These are phyloP conservation scores for Sterna hirundo DNA, from an alignment of 2,113 vertebrate genomes.

Conservation along the genomic window DNA sequence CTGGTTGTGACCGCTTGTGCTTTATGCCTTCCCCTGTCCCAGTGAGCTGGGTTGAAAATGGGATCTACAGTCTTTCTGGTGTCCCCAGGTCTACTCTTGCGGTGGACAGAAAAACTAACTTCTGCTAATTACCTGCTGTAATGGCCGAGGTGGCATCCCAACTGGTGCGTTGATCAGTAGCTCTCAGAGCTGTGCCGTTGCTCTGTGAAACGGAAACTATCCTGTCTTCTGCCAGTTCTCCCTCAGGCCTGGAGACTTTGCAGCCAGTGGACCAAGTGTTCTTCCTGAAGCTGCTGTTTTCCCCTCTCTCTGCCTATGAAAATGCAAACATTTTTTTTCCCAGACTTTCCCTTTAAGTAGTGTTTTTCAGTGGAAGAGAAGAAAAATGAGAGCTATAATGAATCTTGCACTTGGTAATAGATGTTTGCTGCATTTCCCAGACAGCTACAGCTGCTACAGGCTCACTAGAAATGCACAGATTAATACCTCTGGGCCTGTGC, in stretches of 20 bases:
- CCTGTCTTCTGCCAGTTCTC: not conserved
- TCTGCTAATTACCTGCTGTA: not conserved
- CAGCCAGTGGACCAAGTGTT: not conserved
- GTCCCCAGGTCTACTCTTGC: not conserved
- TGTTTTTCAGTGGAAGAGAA: not conserved
- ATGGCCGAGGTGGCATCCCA: not conserved
- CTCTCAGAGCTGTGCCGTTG: not conserved
- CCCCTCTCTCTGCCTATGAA: not conserved
- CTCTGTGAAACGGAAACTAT: not conserved
- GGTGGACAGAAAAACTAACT: not conserved
- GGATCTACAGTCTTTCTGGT: not conserved
- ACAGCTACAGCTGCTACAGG: not conserved
- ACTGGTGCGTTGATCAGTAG: not conserved
- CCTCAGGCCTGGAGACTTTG: not conserved
- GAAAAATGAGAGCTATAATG: not conserved
- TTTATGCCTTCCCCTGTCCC: not conserved
- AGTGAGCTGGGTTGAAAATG: not conserved
- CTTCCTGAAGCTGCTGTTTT: not conserved
- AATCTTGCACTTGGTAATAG: not conserved
- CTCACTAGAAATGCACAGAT: not conserved
- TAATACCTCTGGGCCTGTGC: not conserved
- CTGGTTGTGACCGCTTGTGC: not conserved
- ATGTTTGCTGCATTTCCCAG: not conserved
- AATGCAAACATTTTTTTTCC: fast-evolving
- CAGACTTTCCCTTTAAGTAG: not conserved